Evolutionary conservation across 2,888 invertebrate genomes (phyloP).

Genomic region (Gonocerus acuteangulatus): DNA sequence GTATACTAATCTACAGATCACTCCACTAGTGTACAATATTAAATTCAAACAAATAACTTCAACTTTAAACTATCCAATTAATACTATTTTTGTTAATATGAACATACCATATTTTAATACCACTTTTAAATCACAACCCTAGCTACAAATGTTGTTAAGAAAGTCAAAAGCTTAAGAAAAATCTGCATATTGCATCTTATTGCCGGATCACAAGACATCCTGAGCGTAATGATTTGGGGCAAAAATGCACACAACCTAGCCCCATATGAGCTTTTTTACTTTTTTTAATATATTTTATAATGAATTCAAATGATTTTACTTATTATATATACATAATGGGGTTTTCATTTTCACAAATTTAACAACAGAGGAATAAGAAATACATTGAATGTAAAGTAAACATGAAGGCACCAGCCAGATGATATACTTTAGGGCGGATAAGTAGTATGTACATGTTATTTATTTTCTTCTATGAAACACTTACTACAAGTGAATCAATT

Average conservation of each 20-base stretch:
- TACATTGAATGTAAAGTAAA: slow-evolving; percentile 17
- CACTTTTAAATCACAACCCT: slow-evolving; percentile 21
- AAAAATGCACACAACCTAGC: slow-evolving; percentile 19
- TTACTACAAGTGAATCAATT: slow-evolving; percentile 4
- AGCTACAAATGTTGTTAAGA: slow-evolving; percentile 23
- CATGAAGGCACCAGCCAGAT: slow-evolving; percentile 29
- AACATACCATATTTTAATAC: slow-evolving; percentile 10
- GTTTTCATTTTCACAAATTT: slow-evolving; percentile 19
- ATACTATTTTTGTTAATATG: slow-evolving; percentile 19
- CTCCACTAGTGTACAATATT: slow-evolving; percentile 17
- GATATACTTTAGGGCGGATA: slow-evolving; percentile 29
- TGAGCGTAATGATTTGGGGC: slow-evolving; percentile 24
- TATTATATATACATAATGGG: slow-evolving; percentile 10
- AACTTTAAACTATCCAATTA: slow-evolving; percentile 14
- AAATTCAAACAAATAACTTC: slow-evolving; percentile 20
- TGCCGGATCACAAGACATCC: slow-evolving; percentile 28
- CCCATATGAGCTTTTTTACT: slow-evolving; percentile 18
- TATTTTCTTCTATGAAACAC: background rate
- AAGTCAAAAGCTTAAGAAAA: slow-evolving; percentile 24
- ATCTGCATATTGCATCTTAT: slow-evolving; percentile 19
- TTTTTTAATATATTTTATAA: slow-evolving; percentile 4
- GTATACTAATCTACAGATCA: slow-evolving; percentile 15
- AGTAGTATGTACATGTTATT: slow-evolving; percentile 18
- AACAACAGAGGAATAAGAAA: slow-evolving; percentile 23
- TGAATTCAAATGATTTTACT: slow-evolving; percentile 6